Base-by-base conservation (phyloP, 1,140 invertebrate species). In the Battus philenor region DNA sequence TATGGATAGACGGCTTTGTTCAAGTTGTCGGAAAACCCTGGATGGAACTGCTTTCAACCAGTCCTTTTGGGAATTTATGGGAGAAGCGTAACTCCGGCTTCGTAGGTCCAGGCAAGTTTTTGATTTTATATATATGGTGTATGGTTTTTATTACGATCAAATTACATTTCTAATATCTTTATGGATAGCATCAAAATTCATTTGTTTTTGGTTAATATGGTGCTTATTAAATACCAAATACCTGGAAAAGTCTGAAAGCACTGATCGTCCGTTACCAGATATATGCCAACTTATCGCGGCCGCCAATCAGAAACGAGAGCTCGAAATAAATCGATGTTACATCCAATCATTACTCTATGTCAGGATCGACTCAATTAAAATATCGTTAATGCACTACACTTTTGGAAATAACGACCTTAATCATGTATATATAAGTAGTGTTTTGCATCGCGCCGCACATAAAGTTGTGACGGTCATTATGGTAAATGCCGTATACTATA, bases 351-450 rank as follows among this genome's bases (percentile, higher is more conserved):
- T 85, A 85, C 64, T 85, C 75, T 50, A 81, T 68, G 81, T 85
- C 81, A 78, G 73, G 77, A 70, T 80, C 75, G 68, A 82, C 76
- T 85, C 80, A 82, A 85, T 85, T 85, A 85, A 85, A 85, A 85
- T 85, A 85, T 85, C 80, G 80, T 85, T 82, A 85, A 85, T 80
- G 74, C 44, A 57, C 45, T 33, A 63, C 54, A 65, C 66, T 43
- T 63, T 59, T 52, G 59, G 54, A 55, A 79, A 77, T 70, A 46
- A 50, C 39, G 47, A 78, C 77, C 64, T 67, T 81, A 71, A n/a
- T 15, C 30, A 4, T 6, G 22, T 26, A 18, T 16, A 16, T 11
- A 50, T 68, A 68, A 61, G 71, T 49, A 17, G 24, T 36, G 45
- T 62, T 72, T 78, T 65, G n/a, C 30, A 26, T 17, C 43, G 43